A percentile compares a stretch with the other conserved stretches of the same genome.
Evolutionary conservation across 2,797 vertebrate genomes (phyloP).

Genomic region (Falco berigora): DNA sequence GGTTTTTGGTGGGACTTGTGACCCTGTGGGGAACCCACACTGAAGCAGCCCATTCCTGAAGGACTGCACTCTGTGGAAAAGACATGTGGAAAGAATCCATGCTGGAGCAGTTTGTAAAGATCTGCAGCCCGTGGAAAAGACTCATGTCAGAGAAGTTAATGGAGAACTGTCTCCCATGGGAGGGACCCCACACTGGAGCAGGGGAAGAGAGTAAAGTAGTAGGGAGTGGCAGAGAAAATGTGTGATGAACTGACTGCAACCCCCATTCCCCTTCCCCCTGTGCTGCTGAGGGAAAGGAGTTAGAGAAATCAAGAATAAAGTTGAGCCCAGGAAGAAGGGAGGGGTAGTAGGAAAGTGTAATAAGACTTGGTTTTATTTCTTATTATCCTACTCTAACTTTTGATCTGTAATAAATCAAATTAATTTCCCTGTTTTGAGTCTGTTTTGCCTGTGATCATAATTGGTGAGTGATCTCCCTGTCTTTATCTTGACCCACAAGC

Average conservation of each 20-base stretch:
- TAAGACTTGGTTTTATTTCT: not conserved
- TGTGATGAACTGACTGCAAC: not conserved
- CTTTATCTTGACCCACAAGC: not conserved
- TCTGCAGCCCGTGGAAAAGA: too few species aligned
- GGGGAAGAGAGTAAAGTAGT: not conserved
- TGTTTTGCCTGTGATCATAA: not conserved
- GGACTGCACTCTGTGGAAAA: fast-evolving
- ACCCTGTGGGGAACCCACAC: fast-evolving
- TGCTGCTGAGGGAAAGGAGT: too few species aligned
- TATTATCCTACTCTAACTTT: not conserved
- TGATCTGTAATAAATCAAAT: not conserved
- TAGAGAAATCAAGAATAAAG: not conserved
- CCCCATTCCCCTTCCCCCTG: not conserved
- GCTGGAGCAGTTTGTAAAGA: too few species aligned
- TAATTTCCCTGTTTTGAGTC: not conserved
- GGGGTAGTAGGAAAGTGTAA: not conserved
- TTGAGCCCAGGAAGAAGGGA: not conserved
- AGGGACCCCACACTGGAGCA: not conserved
- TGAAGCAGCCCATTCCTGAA: not conserved
- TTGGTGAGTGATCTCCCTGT: not conserved
- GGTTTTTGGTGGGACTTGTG: not conserved
- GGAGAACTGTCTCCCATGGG: not conserved
- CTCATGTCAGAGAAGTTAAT: not conserved
- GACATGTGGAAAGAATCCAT: not conserved
- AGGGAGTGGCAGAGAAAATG: not conserved